phyloP scores from a whole-genome alignment of 1,140 invertebrate genomes.

The Ooceraea biroi region DNA sequence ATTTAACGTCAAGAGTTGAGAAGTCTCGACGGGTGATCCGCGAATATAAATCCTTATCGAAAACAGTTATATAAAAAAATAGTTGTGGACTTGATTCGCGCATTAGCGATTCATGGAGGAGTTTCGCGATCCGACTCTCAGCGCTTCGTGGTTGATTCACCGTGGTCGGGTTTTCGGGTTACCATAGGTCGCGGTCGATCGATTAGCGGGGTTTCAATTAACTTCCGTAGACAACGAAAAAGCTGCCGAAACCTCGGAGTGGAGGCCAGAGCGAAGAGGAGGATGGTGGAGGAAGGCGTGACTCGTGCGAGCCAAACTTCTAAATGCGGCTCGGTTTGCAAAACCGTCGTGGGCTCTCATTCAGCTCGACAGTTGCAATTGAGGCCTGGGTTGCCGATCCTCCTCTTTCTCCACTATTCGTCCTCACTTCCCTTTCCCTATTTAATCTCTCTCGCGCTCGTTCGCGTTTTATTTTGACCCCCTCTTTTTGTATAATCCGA shows the following conservation, averaged over 20 bases:
- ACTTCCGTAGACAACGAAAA: slow-evolving; percentile 70
- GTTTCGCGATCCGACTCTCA: background rate
- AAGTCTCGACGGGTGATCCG: background rate
- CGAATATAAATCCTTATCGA: background rate
- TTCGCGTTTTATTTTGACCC: background rate
- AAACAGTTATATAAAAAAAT: background rate
- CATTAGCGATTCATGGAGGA: background rate
- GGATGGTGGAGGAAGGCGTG: slow-evolving; percentile 36
- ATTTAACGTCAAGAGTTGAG: background rate
- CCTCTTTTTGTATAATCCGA: background rate
- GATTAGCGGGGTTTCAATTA: slow-evolving; percentile 80
- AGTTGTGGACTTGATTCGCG: background rate
- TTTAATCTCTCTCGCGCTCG: slow-evolving; percentile 50
- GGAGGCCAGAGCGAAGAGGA: background rate
- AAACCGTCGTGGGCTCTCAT: slow-evolving; percentile 75
- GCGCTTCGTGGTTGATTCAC: background rate
- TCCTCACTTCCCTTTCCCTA: slow-evolving; percentile 46
- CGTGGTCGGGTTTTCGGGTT: slow-evolving; percentile 29
- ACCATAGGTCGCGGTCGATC: slow-evolving; percentile 72
- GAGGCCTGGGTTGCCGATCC: slow-evolving; percentile 47
- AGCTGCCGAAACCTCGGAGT: slow-evolving; percentile 45
- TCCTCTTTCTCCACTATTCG: background rate
- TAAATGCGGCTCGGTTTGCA: slow-evolving; percentile 76
- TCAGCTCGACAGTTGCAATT: slow-evolving; percentile 68
- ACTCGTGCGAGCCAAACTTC: slow-evolving; percentile 68